A percentile compares a stretch with the other conserved stretches of the same genome.
Conservation (phyloP, 2,888 invertebrate genomes). For the Perithous albicinctus region DNA sequence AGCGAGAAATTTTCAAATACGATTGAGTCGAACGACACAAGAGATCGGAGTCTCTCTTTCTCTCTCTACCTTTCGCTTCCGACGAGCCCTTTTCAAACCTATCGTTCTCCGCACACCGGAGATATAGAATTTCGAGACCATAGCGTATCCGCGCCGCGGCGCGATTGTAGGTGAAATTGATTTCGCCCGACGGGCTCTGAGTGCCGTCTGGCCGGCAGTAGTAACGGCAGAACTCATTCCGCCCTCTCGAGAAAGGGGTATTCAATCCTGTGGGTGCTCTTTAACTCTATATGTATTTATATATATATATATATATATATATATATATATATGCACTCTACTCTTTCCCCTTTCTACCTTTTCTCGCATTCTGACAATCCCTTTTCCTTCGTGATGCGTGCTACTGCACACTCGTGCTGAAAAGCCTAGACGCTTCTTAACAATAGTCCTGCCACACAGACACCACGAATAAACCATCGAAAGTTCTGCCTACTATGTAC, state of each 20-base stretch:
- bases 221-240: conserved; percentile 1
- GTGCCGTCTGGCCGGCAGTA: conserved; percentile 63
- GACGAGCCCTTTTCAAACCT: conserved; percentile 28
- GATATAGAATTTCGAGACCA: conserved; percentile 61
- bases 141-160: conserved; percentile 17
- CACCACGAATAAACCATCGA: conserved; percentile 49
- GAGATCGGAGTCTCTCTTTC: background rate
- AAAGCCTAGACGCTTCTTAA: conserved; percentile 38
- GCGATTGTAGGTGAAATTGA: conserved; percentile 68
- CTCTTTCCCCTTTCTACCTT: conserved; percentile 16
- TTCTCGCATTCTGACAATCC: conserved; percentile 47
- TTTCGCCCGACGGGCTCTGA: conserved; percentile 64
- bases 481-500: conserved; percentile 20
- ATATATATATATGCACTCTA: background rate
- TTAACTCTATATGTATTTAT: background rate
- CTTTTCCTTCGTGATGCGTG: conserved; percentile 40
- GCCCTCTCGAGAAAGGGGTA: conserved; percentile 15
- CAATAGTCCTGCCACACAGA: conserved; percentile 19
- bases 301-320: background rate
- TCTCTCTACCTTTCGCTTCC: conserved; percentile 8
- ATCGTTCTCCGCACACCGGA: conserved; percentile 45
- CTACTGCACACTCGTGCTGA: conserved; percentile 28
- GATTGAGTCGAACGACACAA: conserved; percentile 27
- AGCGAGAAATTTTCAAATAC: conserved; percentile 33
- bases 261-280: conserved; percentile 23